Conservation (phyloP, 2,113 vertebrate species). For the Ariopsis seemanni region DNA sequence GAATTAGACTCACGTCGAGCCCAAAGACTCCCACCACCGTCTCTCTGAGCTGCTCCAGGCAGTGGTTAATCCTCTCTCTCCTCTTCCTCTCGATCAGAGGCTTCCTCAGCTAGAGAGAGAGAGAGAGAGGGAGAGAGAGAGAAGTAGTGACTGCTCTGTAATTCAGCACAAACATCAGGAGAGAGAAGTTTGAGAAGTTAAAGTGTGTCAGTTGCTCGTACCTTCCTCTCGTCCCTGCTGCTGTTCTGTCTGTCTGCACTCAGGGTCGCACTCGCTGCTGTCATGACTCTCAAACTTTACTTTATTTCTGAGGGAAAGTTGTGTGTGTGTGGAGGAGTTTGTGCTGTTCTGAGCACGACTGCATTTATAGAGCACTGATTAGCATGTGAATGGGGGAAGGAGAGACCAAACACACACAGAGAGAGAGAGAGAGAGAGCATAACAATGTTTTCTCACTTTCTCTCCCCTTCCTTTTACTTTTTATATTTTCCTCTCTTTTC, state of each 20-base stretch:
- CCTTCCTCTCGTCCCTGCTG: constrained; percentile 87
- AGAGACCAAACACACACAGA: constrained; percentile 52
- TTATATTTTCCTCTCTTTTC: background rate
- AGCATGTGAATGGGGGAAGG: constrained; percentile 82
- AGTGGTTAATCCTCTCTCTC: constrained; percentile 87
- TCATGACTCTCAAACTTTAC: constrained; percentile 68
- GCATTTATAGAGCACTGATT: constrained; percentile 84
- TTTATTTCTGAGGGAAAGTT: background rate
- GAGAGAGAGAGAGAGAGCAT: too few relatives aligned
- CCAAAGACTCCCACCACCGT: constrained; percentile 82
- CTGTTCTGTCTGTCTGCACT: constrained; percentile 69
- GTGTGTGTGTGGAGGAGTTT: background rate
- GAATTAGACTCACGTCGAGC: constrained; percentile 81
- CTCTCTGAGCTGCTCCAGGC: constrained; percentile 87
- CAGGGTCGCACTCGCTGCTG: constrained; percentile 68
- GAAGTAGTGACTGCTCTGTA: background rate
- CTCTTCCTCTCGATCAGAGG: constrained; percentile 88
- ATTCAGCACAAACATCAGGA: constrained; percentile 8
- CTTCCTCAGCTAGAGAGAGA: constrained; percentile 68
- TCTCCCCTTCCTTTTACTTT: background rate
- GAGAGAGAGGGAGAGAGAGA: constrained; percentile 24
- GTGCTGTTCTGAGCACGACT: constrained; percentile 27
- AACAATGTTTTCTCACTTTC: background rate
- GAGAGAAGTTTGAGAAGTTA: background rate
- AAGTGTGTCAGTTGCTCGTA: constrained; percentile 52